Base-by-base conservation (phyloP, 2,888 invertebrate genomes). In the Campoplex capitator region DNA sequence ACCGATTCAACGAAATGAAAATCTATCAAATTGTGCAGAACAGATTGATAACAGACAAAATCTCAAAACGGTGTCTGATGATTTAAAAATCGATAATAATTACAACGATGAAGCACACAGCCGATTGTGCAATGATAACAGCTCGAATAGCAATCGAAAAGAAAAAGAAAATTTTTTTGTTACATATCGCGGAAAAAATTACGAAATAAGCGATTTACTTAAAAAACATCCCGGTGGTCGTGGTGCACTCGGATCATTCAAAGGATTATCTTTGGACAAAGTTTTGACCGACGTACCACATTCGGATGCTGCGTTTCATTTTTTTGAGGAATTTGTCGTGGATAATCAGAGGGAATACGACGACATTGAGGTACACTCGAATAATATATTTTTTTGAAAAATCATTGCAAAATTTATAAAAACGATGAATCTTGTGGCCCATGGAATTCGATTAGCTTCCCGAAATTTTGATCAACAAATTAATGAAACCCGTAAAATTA, bases 191-290 rank as follows among this genome's bases (percentile, higher is more conserved):
- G 93, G 93, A 11, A 94, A 95, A 56, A 94, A 93, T 74, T 97
- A 97, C 94, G 96, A 97, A 92, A 95, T 97, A 79, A 94, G 95
- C 71, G 93, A 95, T 54, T 97, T 97, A 91, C 90, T 97, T 76
- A 95, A 95, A 77, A 96, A 97, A 90, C 97, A 97, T 93, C 97
- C 97, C 0, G 97, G 97, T 0, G 97, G 97, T 0, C 93, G 96
- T 0, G 96, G 96, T 90, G 96, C 96, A 1, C 93, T 97, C 0
- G 94, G 95, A 89, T 93, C 94, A n/a, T 96, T 95, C 89, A 94
- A 95, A 90, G 95, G 95, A 6, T 95, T 95, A 90, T 95, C 95
- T 77, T 94, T 97, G 51, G 93, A 95, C 32, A 93, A 95, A 28
- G 96, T 95, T 18, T 95, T 97, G 95, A 90, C 92, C 70, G 94